Conservation (phyloP, 2,113 vertebrate species). For the Myotis brandtii region DNA sequence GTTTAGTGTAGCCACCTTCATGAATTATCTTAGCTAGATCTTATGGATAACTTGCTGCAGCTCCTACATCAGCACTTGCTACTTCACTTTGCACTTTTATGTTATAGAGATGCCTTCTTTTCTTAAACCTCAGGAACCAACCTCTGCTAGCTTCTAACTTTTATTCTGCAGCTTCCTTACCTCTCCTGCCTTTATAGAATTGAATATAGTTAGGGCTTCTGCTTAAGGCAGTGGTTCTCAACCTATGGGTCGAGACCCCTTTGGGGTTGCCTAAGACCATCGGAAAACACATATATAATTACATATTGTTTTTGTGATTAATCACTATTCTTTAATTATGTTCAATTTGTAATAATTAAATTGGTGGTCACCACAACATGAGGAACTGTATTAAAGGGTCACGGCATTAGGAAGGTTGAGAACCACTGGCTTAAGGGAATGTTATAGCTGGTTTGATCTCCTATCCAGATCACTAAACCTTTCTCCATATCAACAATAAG, state of each 20-base stretch:
- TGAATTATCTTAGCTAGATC: neutral
- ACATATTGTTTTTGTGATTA: too few relatives aligned
- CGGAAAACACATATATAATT: too few relatives aligned
- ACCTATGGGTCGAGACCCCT: too few relatives aligned
- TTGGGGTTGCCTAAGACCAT: too few relatives aligned
- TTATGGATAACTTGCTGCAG: neutral
- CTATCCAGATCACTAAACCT: neutral
- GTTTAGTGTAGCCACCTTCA: neutral
- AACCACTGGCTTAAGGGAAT: neutral
- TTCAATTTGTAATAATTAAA: too few relatives aligned
- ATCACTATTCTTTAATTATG: too few relatives aligned
- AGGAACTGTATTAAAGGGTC: too few relatives aligned
- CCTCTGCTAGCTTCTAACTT: neutral
- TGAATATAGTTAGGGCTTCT: neutral
- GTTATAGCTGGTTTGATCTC: neutral
- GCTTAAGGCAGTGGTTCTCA: neutral
- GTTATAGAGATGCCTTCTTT: neutral
- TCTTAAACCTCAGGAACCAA: neutral
- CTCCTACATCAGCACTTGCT: neutral
- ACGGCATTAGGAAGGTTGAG: too few relatives aligned
- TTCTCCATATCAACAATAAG: neutral
- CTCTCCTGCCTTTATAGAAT: neutral
- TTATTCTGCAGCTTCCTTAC: neutral
- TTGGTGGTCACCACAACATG: too few relatives aligned
- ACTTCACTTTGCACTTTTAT: neutral